Conservation (phyloP, 2,113 vertebrate genomes). For the Ornithorhynchus anatinus region DNA sequence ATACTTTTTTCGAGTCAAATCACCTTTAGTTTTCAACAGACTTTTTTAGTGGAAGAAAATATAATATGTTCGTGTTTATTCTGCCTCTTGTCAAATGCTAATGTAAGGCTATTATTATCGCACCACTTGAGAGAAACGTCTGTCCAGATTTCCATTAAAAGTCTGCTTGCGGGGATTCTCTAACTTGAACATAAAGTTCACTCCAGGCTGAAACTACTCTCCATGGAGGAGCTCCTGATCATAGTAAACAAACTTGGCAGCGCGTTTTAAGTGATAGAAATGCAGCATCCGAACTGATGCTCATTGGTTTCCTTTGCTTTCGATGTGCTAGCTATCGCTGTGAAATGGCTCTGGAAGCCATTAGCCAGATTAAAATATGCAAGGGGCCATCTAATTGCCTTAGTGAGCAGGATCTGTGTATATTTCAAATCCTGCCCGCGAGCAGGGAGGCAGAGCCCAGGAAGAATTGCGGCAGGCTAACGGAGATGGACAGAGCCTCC, state of each 20-base stretch:
- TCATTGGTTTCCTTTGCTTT: neutral
- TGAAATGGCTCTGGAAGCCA: conserved; percentile 20
- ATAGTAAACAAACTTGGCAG: conserved; percentile 1
- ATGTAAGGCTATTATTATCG: conserved; percentile 43
- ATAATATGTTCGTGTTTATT: conserved; percentile 37
- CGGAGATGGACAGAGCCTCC: neutral
- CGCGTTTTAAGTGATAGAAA: neutral
- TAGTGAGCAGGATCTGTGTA: neutral
- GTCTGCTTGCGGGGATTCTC: conserved; percentile 39
- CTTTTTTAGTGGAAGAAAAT: conserved; percentile 55
- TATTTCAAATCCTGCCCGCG: conserved; percentile 9
- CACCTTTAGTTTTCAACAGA: conserved; percentile 63
- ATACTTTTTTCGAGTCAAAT: conserved; percentile 50
- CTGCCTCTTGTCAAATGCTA: conserved; percentile 47
- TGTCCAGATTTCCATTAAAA: conserved; percentile 53
- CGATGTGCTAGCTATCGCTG: neutral
- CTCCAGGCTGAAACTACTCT: conserved; percentile 14
- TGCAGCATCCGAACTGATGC: neutral
- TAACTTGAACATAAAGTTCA: conserved; percentile 39
- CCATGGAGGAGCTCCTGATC: neutral
- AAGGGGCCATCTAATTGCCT: conserved; percentile 8
- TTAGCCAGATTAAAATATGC: conserved; percentile 18
- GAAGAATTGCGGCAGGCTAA: neutral
- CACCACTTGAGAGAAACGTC: conserved; percentile 54
- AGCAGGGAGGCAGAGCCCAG: neutral